Evolutionary conservation across 1,140 invertebrate species (phyloP).

Genomic region (Drosophila virilis): DNA sequence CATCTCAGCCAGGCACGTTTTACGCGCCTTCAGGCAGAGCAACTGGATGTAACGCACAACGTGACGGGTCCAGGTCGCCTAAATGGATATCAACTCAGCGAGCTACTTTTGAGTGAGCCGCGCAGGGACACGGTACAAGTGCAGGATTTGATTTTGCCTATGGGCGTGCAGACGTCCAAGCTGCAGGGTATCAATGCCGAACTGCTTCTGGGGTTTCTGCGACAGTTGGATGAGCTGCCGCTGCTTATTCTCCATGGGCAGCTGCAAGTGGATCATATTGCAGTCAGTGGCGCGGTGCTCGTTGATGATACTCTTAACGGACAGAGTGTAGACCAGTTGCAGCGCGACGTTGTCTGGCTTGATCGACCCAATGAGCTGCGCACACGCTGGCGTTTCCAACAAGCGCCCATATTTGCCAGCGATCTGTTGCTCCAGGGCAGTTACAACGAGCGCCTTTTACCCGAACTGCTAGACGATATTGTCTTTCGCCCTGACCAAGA

Average conservation of each 20-base stretch:
- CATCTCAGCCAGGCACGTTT: conserved; percentile 46
- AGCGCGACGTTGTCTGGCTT: conserved; percentile 70
- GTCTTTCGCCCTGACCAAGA: conserved; percentile 39
- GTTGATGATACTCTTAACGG: conserved; percentile 49
- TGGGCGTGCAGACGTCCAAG: conserved; percentile 48
- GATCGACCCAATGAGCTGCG: conserved; percentile 66
- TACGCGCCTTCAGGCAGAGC: conserved; percentile 32
- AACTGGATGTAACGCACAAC: conserved; percentile 47
- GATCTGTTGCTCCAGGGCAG: conserved; percentile 59
- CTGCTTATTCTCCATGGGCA: conserved; percentile 72
- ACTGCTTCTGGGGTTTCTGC: conserved; percentile 56
- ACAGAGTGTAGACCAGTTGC: conserved; percentile 46
- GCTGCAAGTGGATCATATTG: conserved; percentile 65
- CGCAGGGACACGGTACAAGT: conserved; percentile 51
- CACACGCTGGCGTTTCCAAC: conserved; percentile 52
- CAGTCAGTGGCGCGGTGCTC: conserved; percentile 58
- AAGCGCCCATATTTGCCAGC: conserved; percentile 41
- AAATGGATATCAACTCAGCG: conserved; percentile 38
- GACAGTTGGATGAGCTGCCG: conserved; percentile 69
- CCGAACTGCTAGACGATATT: conserved; percentile 64
- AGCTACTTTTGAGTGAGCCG: conserved; percentile 9
- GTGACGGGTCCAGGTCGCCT: conserved; percentile 49
- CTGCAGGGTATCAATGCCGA: conserved; percentile 59
- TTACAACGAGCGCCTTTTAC: conserved; percentile 60
- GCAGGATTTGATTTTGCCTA: conserved; percentile 62